Conservation (phyloP, 1,140 invertebrate species). For the Drosophila funebris region DNA sequence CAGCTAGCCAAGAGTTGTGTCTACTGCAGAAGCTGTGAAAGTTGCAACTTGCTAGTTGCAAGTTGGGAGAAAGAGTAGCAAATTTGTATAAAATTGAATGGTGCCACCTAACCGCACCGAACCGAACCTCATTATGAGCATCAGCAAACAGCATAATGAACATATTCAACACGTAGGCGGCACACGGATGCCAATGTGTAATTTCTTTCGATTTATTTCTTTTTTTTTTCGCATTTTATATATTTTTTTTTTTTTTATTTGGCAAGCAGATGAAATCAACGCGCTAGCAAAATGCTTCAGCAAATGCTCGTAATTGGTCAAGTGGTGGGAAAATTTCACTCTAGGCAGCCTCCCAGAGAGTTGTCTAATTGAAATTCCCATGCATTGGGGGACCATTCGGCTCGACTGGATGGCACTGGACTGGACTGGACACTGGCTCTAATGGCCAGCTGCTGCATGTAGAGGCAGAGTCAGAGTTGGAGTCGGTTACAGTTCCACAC, state of each 20-base stretch:
- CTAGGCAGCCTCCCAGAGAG: background rate
- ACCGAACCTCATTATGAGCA: slow-evolving; percentile 3
- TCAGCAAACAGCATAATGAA: background rate
- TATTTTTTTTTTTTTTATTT: slow-evolving; percentile 19
- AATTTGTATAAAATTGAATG: slow-evolving; percentile 48
- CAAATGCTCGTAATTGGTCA: slow-evolving; percentile 33
- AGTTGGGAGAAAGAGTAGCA: slow-evolving; percentile 41
- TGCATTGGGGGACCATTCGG: slow-evolving; percentile 21
- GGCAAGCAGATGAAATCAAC: slow-evolving; percentile 33
- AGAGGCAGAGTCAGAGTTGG: background rate
- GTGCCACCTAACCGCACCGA: slow-evolving; percentile 3
- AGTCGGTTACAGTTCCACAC: slow-evolving; percentile 10
- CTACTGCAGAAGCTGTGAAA: slow-evolving; percentile 58
- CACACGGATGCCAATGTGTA: slow-evolving; percentile 44
- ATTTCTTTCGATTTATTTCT: slow-evolving; percentile 1
- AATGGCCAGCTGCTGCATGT: slow-evolving; percentile 45
- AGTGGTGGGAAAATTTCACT: slow-evolving; percentile 46
- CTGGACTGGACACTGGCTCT: slow-evolving; percentile 1
- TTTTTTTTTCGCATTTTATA: slow-evolving; percentile 6
- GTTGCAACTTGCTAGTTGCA: slow-evolving; percentile 14
- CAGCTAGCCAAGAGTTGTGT: slow-evolving; percentile 11
- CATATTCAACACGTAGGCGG: slow-evolving; percentile 41
- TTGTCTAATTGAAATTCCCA: slow-evolving; percentile 59
- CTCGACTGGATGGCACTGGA: background rate
- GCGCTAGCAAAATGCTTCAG: slow-evolving; percentile 1